phyloP scores from a whole-genome alignment of 2,888 invertebrate species.

The Oxyteleia sp. region DNA sequence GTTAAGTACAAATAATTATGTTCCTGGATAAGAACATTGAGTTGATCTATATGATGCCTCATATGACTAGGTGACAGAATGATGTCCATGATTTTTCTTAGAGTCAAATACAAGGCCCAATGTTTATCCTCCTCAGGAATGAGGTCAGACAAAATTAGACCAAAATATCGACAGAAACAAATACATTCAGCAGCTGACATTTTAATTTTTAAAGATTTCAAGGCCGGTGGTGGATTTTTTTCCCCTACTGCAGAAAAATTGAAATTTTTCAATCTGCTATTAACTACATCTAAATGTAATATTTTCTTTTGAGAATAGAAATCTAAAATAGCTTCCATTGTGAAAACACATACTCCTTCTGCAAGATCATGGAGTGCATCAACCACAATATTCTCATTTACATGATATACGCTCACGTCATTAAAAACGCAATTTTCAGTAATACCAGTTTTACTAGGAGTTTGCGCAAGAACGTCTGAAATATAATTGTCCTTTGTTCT shows the following conservation, averaged over 20 bases:
- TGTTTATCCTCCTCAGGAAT: slow-evolving; percentile 23
- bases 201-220: slow-evolving; percentile 27
- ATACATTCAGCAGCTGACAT: slow-evolving; percentile 44
- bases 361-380: slow-evolving; percentile 50
- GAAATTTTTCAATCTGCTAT: slow-evolving; percentile 22
- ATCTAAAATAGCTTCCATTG: slow-evolving; percentile 19
- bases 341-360: slow-evolving; percentile 43
- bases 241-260: slow-evolving; percentile 20
- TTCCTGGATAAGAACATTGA: slow-evolving; percentile 32
- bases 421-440: slow-evolving; percentile 52
- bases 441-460: slow-evolving; percentile 21
- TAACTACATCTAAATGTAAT: slow-evolving; percentile 2
- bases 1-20: slow-evolving; percentile 22
- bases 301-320: background rate
- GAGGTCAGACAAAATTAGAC: slow-evolving; percentile 29
- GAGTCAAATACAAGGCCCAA: slow-evolving; percentile 34
- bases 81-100: slow-evolving; percentile 42
- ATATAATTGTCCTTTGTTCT: slow-evolving; percentile 30
- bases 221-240: slow-evolving; percentile 18
- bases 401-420: slow-evolving; percentile 50
- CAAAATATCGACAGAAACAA: slow-evolving; percentile 40
- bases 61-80: slow-evolving; percentile 2
- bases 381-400: slow-evolving; percentile 27
- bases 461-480: slow-evolving; percentile 6
- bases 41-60: slow-evolving; percentile 15